phyloP scores from a whole-genome alignment of 1,140 invertebrate species.

The Hirudo medicinalis region DNA sequence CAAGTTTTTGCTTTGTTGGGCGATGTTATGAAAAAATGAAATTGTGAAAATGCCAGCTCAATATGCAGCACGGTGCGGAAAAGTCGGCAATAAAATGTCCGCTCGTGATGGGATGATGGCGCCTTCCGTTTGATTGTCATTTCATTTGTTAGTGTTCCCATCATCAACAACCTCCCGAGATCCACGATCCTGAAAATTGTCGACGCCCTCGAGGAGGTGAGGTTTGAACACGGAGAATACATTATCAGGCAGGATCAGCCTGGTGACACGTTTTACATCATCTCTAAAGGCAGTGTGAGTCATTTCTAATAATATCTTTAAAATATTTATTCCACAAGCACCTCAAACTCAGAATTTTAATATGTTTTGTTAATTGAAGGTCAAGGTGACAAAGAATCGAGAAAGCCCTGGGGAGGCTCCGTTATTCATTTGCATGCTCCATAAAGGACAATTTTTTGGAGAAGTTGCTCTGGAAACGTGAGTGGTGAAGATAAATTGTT shows the following conservation, averaged over 20 bases:
- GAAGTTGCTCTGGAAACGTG: slow-evolving; percentile 33
- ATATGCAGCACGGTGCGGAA: no score
- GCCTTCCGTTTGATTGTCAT: no score
- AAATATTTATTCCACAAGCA: background rate
- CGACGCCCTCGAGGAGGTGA: slow-evolving; percentile 80
- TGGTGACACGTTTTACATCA: slow-evolving; percentile 94
- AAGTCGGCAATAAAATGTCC: no score
- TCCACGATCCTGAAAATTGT: slow-evolving; percentile 89
- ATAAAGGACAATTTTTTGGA: slow-evolving; percentile 38
- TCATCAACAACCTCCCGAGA: slow-evolving; percentile 79
- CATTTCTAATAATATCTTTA: background rate
- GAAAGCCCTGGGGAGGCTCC: background rate
- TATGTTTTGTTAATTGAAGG: slow-evolving; percentile 2
- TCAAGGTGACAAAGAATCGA: slow-evolving; percentile 13
- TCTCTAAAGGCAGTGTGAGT: slow-evolving; percentile 70
- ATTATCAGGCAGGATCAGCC: slow-evolving; percentile 86
- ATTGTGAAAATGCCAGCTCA: slow-evolving; percentile 13
- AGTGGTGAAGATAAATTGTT: background rate
- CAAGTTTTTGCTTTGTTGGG: no score
- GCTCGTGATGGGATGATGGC: no score
- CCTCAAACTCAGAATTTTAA: background rate
- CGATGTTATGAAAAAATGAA: no score
- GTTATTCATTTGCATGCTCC: slow-evolving; percentile 32
- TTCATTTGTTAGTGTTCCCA: slow-evolving; percentile 60
- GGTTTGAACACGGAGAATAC: slow-evolving; percentile 79